Conservation (phyloP, 2,888 invertebrate genomes). For the Eucera pruinosa region DNA sequence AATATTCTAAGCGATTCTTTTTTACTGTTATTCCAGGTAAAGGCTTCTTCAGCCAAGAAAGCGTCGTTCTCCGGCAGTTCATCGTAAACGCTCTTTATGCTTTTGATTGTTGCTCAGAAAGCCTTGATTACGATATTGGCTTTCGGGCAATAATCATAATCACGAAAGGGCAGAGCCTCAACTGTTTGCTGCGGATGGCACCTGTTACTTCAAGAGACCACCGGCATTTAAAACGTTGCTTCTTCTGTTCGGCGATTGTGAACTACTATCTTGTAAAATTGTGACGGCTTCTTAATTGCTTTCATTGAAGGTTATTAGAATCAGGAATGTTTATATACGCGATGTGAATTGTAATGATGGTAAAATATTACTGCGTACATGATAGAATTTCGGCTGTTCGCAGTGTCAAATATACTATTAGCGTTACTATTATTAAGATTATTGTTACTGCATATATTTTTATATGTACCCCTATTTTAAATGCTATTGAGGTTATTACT, state of each 20-base stretch:
- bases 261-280: neutral
- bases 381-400: too few species aligned
- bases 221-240: neutral
- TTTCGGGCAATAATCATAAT: conserved; percentile 85
- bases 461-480: too few species aligned
- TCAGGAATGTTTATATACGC: neutral
- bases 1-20: neutral
- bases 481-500: neutral
- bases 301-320: too few species aligned
- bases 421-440: too few species aligned
- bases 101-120: conserved; percentile 85
- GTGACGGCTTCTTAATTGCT: too few species aligned
- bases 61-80: neutral
- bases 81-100: conserved; percentile 80
- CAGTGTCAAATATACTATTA: too few species aligned
- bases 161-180: conserved; percentile 79
- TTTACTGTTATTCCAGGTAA: conserved; percentile 7
- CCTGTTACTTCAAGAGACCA: conserved; percentile 23
- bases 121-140: conserved; percentile 82
- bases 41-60: too few species aligned
- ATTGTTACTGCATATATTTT: too few species aligned
- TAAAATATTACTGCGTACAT: neutral
- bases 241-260: neutral
- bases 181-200: conserved; percentile 31
- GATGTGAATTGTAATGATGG: neutral